Evolutionary conservation across 1,140 invertebrate genomes (phyloP), one percentile per base, ranked within the genome.

Genomic region (Diorhabda elongata): DNA sequence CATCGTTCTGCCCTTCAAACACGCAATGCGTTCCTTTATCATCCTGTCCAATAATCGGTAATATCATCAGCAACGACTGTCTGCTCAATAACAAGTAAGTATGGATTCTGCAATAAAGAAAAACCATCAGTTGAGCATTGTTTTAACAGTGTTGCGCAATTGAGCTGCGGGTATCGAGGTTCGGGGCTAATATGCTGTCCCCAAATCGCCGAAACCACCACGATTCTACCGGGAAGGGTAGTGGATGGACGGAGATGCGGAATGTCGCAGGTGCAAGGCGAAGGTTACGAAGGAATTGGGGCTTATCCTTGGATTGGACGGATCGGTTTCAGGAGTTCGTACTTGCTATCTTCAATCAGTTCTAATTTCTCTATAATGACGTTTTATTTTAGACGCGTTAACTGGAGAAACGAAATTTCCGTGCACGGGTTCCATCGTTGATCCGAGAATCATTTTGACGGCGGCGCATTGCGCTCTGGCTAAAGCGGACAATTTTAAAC

Each of bases 391-490:
- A 89, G 88, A 88, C 74, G 83, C 85, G 61, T 82, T 85, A 6
- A 86, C 82, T 3, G 86, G 86, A 42, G 85, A 85, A 57, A 83
- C 88, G 52, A 84, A 86, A 41, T 89, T 87, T 79, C 88, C 88
- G 0, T 92, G 90, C 74, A 86, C 87, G 58, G 89, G 89, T 2
- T 88, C 88, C 4, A 87, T 91, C 7, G 86, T 92, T 41, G 85
- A 84, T 3, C 84, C 84, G 66, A 74, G 82, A 57, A 83, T 87
- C 8, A 82, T 91, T 44, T 75, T 91, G 6, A 91, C 89, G 2
- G 89, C 90, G 0, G 90, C 89, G 2, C 89, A 91, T 74, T 91
- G 90, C 78, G 88, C 88, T 4, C 73, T 90, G 59, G 88, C 87
- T 2, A 89, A 90, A 76, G 85, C 88, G 44, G 85, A 88, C 59